Conservation (phyloP, 2,888 invertebrate genomes). For the Acronicta alni region DNA sequence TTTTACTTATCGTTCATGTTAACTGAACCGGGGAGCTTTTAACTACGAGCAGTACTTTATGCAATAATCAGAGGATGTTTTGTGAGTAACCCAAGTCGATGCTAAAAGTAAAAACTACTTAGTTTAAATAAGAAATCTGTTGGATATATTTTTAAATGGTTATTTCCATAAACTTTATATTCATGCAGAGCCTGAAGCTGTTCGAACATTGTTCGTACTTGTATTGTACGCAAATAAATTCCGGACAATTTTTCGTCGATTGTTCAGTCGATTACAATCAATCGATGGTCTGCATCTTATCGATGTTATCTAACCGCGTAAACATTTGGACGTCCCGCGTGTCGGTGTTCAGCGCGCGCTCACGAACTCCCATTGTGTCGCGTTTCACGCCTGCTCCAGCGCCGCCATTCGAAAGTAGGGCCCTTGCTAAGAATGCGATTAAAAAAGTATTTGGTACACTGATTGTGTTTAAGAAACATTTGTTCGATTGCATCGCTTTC, state of each 20-base stretch:
- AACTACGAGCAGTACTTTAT: background rate
- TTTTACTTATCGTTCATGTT: conserved; percentile 9
- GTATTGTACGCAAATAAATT: conserved; percentile 44
- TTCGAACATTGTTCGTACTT: conserved; percentile 21
- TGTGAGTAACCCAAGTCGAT: background rate
- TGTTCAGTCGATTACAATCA: conserved; percentile 63
- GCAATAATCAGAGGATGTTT: background rate
- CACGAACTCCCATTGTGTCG: conserved; percentile 78
- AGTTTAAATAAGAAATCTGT: too few relatives aligned
- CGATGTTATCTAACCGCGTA: conserved; percentile 78
- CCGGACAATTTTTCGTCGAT: conserved; percentile 59
- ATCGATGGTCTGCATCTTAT: conserved; percentile 69
- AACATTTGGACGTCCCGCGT: conserved; percentile 80
- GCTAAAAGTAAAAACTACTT: background rate
- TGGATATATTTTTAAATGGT: background rate
- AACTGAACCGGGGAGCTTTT: background rate
- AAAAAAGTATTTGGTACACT: conserved; percentile 64
- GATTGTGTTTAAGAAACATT: conserved; percentile 67
- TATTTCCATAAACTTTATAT: background rate
- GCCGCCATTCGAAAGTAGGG: conserved; percentile 69
- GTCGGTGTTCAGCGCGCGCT: conserved; percentile 58
- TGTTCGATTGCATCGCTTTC: conserved; percentile 50
- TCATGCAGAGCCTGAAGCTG: conserved; percentile 19
- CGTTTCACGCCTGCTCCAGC: conserved; percentile 76
- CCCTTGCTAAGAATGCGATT: conserved; percentile 69